Evolutionary conservation across 2,113 vertebrate species (phyloP).

Genomic region (Alexandromys fortis): DNA sequence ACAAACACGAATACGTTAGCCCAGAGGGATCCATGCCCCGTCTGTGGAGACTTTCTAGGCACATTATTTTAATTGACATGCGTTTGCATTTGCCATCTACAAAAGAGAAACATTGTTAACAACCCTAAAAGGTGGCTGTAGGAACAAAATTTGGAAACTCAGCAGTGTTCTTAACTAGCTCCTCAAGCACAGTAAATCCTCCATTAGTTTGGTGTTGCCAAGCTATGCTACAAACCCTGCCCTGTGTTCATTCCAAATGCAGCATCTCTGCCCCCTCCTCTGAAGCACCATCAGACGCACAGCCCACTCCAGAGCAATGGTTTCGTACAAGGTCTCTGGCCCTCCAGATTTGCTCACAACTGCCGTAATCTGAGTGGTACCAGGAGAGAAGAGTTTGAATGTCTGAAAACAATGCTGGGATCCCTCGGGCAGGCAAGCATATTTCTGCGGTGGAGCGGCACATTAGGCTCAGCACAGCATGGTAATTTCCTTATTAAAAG

Average conservation of each 20-base stretch:
- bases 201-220: background rate
- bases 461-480: background rate
- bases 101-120: background rate
- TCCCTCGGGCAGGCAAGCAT: background rate
- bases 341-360: background rate
- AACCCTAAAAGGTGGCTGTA: background rate
- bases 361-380: background rate
- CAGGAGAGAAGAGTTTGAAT: background rate
- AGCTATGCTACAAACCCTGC: background rate
- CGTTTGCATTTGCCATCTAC: background rate
- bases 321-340: background rate
- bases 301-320: background rate
- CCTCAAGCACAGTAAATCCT: background rate
- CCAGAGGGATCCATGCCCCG: background rate
- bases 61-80: background rate
- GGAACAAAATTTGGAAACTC: background rate
- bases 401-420: background rate
- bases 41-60: background rate
- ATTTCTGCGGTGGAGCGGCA: background rate
- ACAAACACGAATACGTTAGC: background rate
- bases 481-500: constrained; percentile 38
- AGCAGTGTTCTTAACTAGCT: background rate
- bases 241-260: background rate
- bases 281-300: background rate
- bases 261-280: background rate